Evolutionary conservation across 2,888 invertebrate species (phyloP).

Genomic region (Cryptus armator): DNA sequence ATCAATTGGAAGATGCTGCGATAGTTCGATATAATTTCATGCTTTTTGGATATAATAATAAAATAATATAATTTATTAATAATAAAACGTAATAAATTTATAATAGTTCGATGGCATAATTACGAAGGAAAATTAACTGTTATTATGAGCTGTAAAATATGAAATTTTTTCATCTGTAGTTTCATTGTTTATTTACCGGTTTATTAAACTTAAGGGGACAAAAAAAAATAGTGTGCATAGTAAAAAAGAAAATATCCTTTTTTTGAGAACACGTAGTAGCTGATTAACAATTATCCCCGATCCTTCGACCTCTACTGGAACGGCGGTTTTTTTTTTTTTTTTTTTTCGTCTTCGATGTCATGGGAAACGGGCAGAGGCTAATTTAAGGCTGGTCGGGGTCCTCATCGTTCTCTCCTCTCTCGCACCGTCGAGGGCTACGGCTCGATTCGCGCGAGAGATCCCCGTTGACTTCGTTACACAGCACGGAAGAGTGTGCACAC

Average conservation of each 20-base stretch:
- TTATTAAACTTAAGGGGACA: background rate
- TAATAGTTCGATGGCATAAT: too few relatives aligned
- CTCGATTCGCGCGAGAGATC: slow-evolving; percentile 62
- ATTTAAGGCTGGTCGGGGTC: slow-evolving; percentile 63
- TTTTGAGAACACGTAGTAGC: slow-evolving; percentile 8
- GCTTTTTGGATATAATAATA: background rate
- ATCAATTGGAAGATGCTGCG: background rate
- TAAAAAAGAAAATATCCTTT: background rate
- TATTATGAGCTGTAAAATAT: background rate
- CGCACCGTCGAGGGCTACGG: slow-evolving; percentile 49
- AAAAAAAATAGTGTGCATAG: background rate
- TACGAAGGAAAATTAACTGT: background rate
- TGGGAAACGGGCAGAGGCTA: slow-evolving; percentile 69
- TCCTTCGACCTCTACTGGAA: background rate
- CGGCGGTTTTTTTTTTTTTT: slow-evolving; percentile 1
- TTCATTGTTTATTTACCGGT: background rate
- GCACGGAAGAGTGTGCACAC: slow-evolving; percentile 39
- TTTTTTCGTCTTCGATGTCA: slow-evolving; percentile 62
- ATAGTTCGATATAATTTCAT: background rate
- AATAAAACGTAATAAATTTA: too few relatives aligned
- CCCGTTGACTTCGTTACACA: slow-evolving; percentile 67
- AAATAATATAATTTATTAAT: background rate
- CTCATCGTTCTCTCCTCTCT: slow-evolving; percentile 49
- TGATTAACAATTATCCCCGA: slow-evolving; percentile 29
- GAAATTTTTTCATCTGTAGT: background rate